Base-by-base conservation (phyloP, 2,888 invertebrate species). In the Linyphia triangularis region DNA sequence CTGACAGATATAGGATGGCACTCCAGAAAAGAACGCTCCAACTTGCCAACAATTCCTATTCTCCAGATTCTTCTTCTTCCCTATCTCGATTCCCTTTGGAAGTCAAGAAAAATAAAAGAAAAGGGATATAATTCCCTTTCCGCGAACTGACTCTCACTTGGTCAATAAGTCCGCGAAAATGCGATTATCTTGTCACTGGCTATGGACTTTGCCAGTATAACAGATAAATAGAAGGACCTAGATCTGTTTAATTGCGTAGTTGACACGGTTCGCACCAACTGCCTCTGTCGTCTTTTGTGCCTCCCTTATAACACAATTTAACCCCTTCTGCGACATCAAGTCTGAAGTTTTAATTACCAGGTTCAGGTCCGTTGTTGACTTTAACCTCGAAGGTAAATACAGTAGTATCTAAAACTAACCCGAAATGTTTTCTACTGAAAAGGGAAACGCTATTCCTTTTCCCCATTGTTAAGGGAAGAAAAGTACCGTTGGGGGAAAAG, bases 321-420 rank as follows among this genome's bases (percentile, higher is more conserved):
- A 28, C 63, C 24, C 16, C 51, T 51, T 51, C n/a, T n/a, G n/a
- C n/a, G n/a, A n/a, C n/a, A n/a, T n/a, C n/a, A n/a, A n/a, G 57
- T 24, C 69, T 61, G 75, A 69, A 84, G 84, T 84, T 84, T 84
- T 84, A 84, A 84, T 84, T 84, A 77, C 67, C 57, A 59, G 65
- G 30, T 40, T 7, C 26, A n/a, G 57, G 69, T 67, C 24, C 28
- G 26, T 13, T 84, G 40, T 84, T 84, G 73, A 84, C 84, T 84
- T 77, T 69, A 57, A 57, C 24, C 59, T 67, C 22, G 26, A 69
- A 84, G 69, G 77, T 77, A 84, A 84, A 84, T 75, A 84, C 28
- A n/a, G 7, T 67, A 59, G 75, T 77, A 67, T 84, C 77, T 59
- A 67, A 10, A 40, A 40, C 72, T 19, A 22, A 72, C 61, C 22